phyloP scores from a whole-genome alignment of 2,113 vertebrate genomes.

The Athene cunicularia region DNA sequence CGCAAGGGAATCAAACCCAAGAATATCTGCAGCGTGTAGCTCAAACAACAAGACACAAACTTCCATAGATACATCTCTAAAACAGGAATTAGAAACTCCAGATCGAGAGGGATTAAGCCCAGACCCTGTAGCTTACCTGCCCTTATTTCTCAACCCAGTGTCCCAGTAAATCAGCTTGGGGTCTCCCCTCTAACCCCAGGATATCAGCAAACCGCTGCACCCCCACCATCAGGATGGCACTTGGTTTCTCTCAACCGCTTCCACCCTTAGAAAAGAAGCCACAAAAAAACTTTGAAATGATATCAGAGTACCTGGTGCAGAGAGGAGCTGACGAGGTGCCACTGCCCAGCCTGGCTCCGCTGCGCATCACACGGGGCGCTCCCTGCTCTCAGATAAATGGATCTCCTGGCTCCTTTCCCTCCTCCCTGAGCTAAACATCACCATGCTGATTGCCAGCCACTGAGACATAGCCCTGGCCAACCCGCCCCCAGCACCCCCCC shows the following conservation, averaged over 20 bases:
- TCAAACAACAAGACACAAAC: not conserved
- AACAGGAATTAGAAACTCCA: not conserved
- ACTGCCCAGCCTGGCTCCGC: not conserved
- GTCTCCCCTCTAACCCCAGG: not conserved
- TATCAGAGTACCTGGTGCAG: not conserved
- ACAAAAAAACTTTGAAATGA: rapidly evolving
- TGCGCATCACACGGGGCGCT: no score
- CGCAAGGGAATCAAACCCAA: not conserved
- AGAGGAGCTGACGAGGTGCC: not conserved
- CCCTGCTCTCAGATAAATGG: not conserved
- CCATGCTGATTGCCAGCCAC: not conserved
- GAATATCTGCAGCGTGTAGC: not conserved
- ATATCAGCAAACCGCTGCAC: rapidly evolving
- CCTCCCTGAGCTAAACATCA: not conserved
- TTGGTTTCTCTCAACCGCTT: not conserved
- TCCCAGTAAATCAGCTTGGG: not conserved
- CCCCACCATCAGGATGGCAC: not conserved
- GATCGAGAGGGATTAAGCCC: not conserved
- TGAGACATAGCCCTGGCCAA: not conserved
- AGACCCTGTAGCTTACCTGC: not conserved
- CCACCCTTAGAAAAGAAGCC: not conserved
- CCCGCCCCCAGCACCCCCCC: not conserved
- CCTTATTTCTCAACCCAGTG: not conserved
- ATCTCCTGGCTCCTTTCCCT: not conserved
- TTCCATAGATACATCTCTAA: not conserved